These are phyloP conservation scores for Agonum fuliginosum DNA, from an alignment of 2,888 invertebrate species.

Conservation along the genomic window DNA sequence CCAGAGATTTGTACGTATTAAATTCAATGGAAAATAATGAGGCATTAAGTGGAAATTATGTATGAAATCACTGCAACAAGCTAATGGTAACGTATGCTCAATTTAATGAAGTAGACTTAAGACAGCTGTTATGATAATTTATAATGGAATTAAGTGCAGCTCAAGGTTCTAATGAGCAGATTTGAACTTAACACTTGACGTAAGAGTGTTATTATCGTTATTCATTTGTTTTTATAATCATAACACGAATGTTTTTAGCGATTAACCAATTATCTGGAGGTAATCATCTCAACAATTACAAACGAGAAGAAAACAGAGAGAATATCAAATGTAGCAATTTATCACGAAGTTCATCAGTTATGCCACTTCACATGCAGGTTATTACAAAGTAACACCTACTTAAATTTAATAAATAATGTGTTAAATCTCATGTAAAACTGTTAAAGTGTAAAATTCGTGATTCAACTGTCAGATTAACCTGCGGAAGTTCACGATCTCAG, in stretches of 20 bases:
- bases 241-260: too few species aligned
- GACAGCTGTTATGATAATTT: slow-evolving; percentile 38
- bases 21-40: slow-evolving; percentile 25
- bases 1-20: too few species aligned
- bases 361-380: neutral
- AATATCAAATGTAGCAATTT: neutral
- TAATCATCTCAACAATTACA: too few species aligned
- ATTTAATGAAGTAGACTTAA: slow-evolving; percentile 1
- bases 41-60: slow-evolving; percentile 30
- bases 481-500: slow-evolving; percentile 23
- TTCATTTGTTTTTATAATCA: slow-evolving; percentile 21
- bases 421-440: neutral
- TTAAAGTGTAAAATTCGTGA: slow-evolving; percentile 21
- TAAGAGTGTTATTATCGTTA: neutral
- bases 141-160: slow-evolving; percentile 24
- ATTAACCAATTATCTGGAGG: too few species aligned
- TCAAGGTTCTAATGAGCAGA: slow-evolving; percentile 12
- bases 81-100: slow-evolving; percentile 28
- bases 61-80: slow-evolving; percentile 30
- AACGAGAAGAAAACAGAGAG: neutral
- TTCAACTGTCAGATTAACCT: slow-evolving; percentile 19
- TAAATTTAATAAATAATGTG: too few species aligned
- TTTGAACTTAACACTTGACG: neutral
- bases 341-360: neutral
- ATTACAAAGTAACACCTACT: neutral